Percentiles rank a stretch among this genome's conserved stretches.
Conservation (phyloP, 1,140 invertebrate species). For the Cepaea nemoralis region DNA sequence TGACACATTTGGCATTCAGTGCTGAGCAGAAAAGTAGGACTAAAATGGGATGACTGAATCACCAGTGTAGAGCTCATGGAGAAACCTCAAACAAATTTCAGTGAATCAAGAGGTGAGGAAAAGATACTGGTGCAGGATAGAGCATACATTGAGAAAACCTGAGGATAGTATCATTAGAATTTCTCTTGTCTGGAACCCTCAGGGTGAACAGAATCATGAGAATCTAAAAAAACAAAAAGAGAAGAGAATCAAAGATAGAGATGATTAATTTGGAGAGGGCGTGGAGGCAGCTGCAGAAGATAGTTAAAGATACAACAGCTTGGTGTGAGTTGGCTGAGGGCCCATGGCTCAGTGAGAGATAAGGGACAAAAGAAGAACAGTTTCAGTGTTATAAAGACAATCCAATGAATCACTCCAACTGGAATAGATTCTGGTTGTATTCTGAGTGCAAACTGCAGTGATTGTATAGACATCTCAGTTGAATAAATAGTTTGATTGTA, state of each 20-base stretch:
- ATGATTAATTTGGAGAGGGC: neutral
- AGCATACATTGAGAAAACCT: neutral
- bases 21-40: too few relatives aligned
- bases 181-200: neutral
- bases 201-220: neutral
- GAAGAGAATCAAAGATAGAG: neutral
- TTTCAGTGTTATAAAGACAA: too few relatives aligned
- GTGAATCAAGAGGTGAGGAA: neutral
- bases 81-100: neutral
- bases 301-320: neutral
- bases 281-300: neutral
- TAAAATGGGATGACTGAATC: neutral
- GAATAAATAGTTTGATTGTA: too few relatives aligned
- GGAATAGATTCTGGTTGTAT: too few relatives aligned
- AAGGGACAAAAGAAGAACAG: neutral
- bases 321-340: neutral
- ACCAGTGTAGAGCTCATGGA: neutral
- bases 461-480: too few relatives aligned
- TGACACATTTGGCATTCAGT: too few relatives aligned
- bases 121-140: neutral
- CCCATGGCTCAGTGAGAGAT: neutral
- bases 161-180: neutral
- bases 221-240: neutral
- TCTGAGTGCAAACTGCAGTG: too few relatives aligned
- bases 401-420: too few relatives aligned